Evolutionary conservation across 1,140 invertebrate species (phyloP), one percentile per base, ranked within the genome.

Genomic region (Vanessa tameamea): DNA sequence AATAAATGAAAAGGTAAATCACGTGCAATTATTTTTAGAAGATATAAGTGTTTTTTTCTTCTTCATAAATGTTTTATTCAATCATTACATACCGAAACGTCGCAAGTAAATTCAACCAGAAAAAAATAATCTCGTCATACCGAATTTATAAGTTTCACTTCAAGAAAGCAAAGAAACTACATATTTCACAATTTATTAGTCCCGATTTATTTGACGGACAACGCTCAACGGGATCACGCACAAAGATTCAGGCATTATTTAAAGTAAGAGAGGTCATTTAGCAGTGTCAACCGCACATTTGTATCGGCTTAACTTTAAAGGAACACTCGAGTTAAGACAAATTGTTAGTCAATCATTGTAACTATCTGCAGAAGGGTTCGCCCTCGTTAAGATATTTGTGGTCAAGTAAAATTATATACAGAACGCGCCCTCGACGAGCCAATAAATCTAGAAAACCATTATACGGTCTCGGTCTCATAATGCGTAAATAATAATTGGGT

Each of bases 261-360:
- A 92, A 82, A 80, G 76, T 83, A 85, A 82, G 82, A 81, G 75
- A 70, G 75, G 78, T 82, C 86, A 92, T 92, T 91, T 92, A 90
- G 79, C 89, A 91, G 75, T 86, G 90, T 87, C 90, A 84, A 86
- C 88, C 88, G 89, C 89, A 82, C 88, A 92, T 92, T 91, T 90
- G 88, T 92, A 87, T 84, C 73, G 73, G 79, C 64, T 64, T 75
- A 79, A 78, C 74, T 81, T 80, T 80, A 76, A 76, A 64, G 65
- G 70, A 77, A 78, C 65, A 72, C 64, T 79, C 47, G 53, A 67
- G 68, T 26, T 47, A 57, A 72, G 74, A 72, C 65, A 66, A 64
- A 82, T 80, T 74, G 68, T 66, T 72, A 73, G 73, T 80, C 75
- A 69, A 78, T 78, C 75, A 77, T 78, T 53, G 61, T 78, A 73